phyloP scores from a whole-genome alignment of 1,140 invertebrate species.

The Drosophila willistoni region DNA sequence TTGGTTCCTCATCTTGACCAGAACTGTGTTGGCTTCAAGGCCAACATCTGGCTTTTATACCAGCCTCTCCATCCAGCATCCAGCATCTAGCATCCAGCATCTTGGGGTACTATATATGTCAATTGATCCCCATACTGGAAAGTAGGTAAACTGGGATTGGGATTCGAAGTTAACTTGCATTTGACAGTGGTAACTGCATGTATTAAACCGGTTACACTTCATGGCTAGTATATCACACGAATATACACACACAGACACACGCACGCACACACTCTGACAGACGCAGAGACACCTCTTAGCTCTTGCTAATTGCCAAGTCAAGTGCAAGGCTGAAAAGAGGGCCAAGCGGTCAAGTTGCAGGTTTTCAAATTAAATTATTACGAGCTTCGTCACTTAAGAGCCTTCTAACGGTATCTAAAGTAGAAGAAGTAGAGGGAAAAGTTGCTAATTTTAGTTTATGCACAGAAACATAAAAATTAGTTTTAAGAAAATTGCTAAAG shows the following conservation, averaged over 20 bases:
- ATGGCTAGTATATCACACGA: conserved; percentile 10
- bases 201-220: conserved; percentile 1
- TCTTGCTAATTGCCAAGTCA: conserved; percentile 12
- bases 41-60: conserved; percentile 61
- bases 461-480: no score
- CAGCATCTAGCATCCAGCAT: conserved; percentile 24
- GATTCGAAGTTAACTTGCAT: conserved; percentile 6
- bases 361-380: conserved; percentile 43
- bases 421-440: neutral
- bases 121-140: conserved; percentile 39
- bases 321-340: conserved; percentile 13
- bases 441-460: neutral
- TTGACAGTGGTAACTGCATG: neutral
- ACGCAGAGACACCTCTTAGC: neutral
- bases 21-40: conserved; percentile 39
- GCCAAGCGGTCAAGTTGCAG: conserved; percentile 20
- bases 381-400: conserved; percentile 23
- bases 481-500: no score
- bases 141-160: conserved; percentile 41
- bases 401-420: conserved; percentile 4
- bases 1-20: conserved; percentile 50
- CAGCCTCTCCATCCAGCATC: no score
- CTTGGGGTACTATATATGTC: conserved; percentile 42
- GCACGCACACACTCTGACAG: neutral
- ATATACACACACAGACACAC: neutral